Evolutionary conservation across 2,113 vertebrate species (phyloP).

Genomic region (Caloenas nicobarica): DNA sequence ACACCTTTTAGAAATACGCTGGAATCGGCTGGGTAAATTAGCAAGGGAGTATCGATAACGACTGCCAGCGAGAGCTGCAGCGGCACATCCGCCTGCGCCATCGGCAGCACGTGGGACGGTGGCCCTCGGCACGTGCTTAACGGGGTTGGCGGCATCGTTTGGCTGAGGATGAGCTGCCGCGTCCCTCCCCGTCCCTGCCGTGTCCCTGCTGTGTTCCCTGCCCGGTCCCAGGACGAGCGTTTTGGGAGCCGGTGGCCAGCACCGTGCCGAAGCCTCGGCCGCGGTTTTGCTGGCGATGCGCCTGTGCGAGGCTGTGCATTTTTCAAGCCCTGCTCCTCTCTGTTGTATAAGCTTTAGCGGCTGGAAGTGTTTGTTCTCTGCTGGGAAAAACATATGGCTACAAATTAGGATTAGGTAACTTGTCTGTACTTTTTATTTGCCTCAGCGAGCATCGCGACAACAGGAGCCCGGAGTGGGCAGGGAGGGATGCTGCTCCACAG

Average conservation of each 20-base stretch:
- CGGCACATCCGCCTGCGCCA: no score
- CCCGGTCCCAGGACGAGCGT: rapidly evolving
- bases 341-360: neutral
- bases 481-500: neutral
- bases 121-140: neutral
- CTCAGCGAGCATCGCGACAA: neutral
- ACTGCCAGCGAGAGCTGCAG: neutral
- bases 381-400: constrained; percentile 10
- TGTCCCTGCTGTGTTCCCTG: neutral
- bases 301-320: neutral
- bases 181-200: no score
- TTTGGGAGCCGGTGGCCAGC: rapidly evolving
- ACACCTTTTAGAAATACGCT: neutral
- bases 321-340: neutral
- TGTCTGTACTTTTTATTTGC: neutral
- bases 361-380: constrained; percentile 43
- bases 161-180: rapidly evolving
- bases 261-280: neutral
- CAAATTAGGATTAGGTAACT: neutral
- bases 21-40: neutral
- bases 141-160: neutral
- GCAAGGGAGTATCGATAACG: rapidly evolving
- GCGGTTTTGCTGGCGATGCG: rapidly evolving
- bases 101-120: neutral
- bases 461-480: rapidly evolving